Percentiles rank a stretch among this genome's conserved stretches.
These are phyloP conservation scores for Onychostoma macrolepis DNA, from an alignment of 2,113 vertebrate genomes.

Conservation along the genomic window DNA sequence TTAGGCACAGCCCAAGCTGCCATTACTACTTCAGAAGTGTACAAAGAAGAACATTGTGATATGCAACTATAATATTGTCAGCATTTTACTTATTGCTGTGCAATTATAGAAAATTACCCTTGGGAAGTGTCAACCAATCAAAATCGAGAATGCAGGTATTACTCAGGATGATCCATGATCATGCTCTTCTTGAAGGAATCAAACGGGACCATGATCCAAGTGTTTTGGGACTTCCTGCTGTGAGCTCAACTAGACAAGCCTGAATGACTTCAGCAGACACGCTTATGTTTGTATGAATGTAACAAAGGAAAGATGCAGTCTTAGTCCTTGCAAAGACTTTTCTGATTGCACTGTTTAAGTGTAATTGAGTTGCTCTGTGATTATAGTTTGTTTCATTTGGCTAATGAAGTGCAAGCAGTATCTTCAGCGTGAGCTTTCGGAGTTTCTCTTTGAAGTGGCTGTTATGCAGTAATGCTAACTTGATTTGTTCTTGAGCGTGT, in stretches of 20 bases:
- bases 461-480: not conserved
- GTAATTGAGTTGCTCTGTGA: not conserved
- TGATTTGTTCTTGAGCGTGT: not conserved
- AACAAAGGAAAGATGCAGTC: not conserved
- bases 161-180: not conserved
- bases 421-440: not conserved
- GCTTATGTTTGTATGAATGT: not conserved
- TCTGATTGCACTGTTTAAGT: not conserved
- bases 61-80: not conserved
- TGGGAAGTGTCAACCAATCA: not conserved
- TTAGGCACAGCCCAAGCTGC: too few relatives aligned
- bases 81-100: not conserved
- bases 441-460: not conserved
- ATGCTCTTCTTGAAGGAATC: not conserved
- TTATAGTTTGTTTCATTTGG: not conserved
- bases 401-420: not conserved
- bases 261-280: conserved; percentile 4
- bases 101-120: not conserved
- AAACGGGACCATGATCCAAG: not conserved
- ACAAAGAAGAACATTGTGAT: too few relatives aligned
- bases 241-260: conserved; percentile 3
- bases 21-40: not conserved
- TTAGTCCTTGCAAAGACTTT: not conserved
- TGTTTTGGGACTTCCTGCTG: conserved; percentile 12
- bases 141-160: not conserved